These are phyloP conservation scores for Tetranychus truncatus DNA, from an alignment of 2,888 invertebrate genomes.

Conservation along the genomic window DNA sequence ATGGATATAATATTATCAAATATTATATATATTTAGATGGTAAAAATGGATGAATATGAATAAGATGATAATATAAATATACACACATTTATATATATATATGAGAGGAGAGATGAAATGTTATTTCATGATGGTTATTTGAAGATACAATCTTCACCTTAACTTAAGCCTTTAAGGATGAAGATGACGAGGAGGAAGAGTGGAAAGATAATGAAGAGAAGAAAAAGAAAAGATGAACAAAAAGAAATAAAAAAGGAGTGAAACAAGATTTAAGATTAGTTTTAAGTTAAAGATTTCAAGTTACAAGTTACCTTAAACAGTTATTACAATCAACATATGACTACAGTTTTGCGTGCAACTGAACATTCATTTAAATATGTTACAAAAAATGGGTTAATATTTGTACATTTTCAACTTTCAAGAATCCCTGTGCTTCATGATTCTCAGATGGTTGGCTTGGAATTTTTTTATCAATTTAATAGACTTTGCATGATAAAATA, in stretches of 20 bases:
- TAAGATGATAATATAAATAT: neutral
- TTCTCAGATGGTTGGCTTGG: no score
- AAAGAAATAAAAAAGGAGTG: neutral
- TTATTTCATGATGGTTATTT: neutral
- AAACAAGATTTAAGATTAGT: conserved; percentile 1
- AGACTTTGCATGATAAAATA: no score
- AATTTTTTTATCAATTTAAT: no score
- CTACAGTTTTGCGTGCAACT: no score
- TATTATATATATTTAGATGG: neutral
- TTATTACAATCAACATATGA: no score
- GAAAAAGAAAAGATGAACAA: neutral
- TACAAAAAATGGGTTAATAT: no score
- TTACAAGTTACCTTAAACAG: no score
- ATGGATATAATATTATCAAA: neutral
- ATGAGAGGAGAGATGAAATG: neutral
- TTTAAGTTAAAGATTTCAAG: neutral
- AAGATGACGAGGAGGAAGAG: neutral
- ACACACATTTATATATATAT: no score
- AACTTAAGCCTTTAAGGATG: neutral
- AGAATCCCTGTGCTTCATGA: no score
- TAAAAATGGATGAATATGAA: neutral
- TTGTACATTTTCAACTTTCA: no score
- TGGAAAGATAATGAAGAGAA: no score
- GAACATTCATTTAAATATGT: no score
- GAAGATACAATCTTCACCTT: neutral